These are phyloP conservation scores for Sigmodon hispidus DNA, from an alignment of 2,113 vertebrate species.

Conservation along the genomic window DNA sequence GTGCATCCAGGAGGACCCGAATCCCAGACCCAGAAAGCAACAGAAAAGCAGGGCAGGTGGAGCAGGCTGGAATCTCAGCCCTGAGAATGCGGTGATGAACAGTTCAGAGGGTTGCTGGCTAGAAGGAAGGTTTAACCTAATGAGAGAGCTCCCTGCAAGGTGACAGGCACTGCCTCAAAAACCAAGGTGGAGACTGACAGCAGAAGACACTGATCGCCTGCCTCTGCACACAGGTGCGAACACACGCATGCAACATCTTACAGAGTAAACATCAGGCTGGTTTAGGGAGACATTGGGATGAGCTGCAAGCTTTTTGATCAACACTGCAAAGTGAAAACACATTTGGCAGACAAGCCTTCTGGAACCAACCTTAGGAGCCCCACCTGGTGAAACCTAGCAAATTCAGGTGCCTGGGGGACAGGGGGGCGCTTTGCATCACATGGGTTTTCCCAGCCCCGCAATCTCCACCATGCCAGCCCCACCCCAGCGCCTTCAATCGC, in stretches of 20 bases:
- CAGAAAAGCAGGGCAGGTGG: neutral
- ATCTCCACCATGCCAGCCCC: neutral
- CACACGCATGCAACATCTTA: neutral
- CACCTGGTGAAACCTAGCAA: rapidly evolving
- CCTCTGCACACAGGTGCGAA: neutral
- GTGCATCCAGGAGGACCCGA: neutral
- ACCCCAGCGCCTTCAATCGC: neutral
- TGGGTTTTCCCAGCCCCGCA: rapidly evolving
- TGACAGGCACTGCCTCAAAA: neutral
- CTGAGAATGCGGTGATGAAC: neutral
- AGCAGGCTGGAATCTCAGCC: neutral
- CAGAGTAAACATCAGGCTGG: neutral
- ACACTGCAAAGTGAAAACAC: neutral
- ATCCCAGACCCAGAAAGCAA: neutral
- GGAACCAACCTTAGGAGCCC: neutral
- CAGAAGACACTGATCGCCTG: neutral
- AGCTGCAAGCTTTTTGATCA: neutral
- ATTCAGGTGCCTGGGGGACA: neutral
- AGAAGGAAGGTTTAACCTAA: neutral
- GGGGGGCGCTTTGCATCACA: neutral
- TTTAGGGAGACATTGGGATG: neutral
- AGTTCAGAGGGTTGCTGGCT: neutral
- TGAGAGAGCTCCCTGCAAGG: neutral
- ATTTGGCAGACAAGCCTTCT: neutral
- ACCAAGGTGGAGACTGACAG: neutral